Evolutionary conservation across 2,888 invertebrate species (phyloP), one percentile per base, ranked within the genome.

Genomic region (Myopa tessellatipennis): DNA sequence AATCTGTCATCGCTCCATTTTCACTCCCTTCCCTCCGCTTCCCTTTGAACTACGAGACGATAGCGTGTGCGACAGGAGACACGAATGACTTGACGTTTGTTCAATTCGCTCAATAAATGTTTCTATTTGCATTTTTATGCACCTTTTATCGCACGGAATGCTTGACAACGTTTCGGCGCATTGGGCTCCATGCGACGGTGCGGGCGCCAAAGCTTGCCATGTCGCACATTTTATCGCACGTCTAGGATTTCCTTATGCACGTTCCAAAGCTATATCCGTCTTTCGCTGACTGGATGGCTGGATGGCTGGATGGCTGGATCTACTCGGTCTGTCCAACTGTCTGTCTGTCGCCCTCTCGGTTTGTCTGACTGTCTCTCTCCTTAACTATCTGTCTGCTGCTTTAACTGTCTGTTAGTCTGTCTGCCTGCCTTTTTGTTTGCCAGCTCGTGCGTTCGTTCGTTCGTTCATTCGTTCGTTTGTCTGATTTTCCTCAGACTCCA

Each of bases 211-310:
- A 82, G 84, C 83, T 84, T 85, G 85, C 85, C 86, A 86, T 87
- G 87, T 87, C 85, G 84, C 87, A 86, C 85, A 86, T 86, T 87
- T 87, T 87, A 87, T 86, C 87, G 84, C 81, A 85, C 86, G 87
- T 87, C 85, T 85, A 85, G 83, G 85, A 85, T 86, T 86, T 86
- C 83, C 83, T 85, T 82, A 84, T 85, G 87, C 85, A 84, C 74
- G 77, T 85, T 85, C 85, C 85, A 74, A 84, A 70, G 75, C 85
- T 85, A 84, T 84, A 69, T 72, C 77, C 36, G 76, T 76, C 73
- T 72, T 58, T 81, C 82, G 79, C 80, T 34, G 52, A 36, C 38
- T 60, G 73, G 63, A 40, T 70, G 50, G 60, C 55, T 61, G 55
- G 34, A 38, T 75, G 55, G 26, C 36, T 65, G 36, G 26, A 63